A percentile compares a stretch with the other conserved stretches of the same genome.
phyloP scores from a whole-genome alignment of 2,797 vertebrate genomes.

The Sebastes variabilis region DNA sequence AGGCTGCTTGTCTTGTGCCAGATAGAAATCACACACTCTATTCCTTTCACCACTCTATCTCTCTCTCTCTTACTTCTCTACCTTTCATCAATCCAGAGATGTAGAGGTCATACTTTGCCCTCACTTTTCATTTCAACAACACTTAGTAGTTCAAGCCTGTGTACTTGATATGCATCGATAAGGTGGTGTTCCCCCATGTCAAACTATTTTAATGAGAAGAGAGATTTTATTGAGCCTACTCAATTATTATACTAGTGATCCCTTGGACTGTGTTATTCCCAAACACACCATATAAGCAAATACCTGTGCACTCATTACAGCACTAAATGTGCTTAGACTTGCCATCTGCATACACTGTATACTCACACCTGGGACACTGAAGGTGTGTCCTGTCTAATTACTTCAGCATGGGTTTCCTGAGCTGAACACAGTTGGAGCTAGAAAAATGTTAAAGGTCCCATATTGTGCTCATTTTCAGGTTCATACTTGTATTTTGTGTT shows the following conservation, averaged over 20 bases:
- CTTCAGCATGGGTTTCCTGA: neutral
- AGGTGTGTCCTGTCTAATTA: slow-evolving; percentile 18
- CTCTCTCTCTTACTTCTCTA: neutral
- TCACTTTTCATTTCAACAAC: neutral
- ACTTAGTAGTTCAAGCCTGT: neutral
- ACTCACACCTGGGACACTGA: slow-evolving; percentile 6
- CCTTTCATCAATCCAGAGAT: neutral
- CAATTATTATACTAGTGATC: neutral
- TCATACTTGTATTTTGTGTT: no score
- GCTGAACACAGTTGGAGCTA: neutral
- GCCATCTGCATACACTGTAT: slow-evolving; percentile 3
- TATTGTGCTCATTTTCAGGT: no score
- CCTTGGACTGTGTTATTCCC: neutral
- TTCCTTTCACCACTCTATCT: slow-evolving; percentile 35
- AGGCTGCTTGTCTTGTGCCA: slow-evolving; percentile 13
- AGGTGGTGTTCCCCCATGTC: neutral
- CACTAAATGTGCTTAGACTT: slow-evolving; percentile 45
- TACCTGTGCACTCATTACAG: neutral
- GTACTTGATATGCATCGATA: neutral
- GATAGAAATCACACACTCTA: slow-evolving; percentile 27
- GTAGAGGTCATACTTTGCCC: neutral
- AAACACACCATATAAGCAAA: neutral
- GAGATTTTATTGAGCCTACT: neutral
- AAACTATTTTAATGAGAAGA: neutral
- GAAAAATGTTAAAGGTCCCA: neutral